A percentile compares a stretch with the other conserved stretches of the same genome.
Evolutionary conservation across 2,888 invertebrate genomes (phyloP).

Genomic region (Scaptomyza tumidula): DNA sequence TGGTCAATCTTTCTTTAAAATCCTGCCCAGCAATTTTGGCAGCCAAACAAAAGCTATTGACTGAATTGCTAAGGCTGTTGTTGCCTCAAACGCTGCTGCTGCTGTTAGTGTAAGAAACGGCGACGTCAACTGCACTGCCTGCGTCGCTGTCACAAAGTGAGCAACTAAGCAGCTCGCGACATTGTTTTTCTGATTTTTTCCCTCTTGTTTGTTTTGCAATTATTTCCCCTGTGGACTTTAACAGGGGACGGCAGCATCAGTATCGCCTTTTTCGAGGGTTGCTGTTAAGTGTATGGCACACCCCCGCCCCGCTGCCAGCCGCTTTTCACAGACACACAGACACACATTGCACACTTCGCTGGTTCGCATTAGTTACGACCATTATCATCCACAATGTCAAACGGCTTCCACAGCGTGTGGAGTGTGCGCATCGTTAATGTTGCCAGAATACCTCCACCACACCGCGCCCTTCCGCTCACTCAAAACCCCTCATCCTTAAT

Average conservation of each 20-base stretch:
- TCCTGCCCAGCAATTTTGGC: slow-evolving; percentile 51
- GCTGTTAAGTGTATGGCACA: slow-evolving; percentile 44
- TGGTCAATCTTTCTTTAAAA: slow-evolving; percentile 9
- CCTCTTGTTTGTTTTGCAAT: slow-evolving; percentile 67
- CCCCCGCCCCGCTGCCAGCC: background rate
- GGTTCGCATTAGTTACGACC: slow-evolving; percentile 51
- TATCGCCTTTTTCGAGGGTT: slow-evolving; percentile 39
- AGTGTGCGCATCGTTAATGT: slow-evolving; percentile 63
- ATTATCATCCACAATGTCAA: slow-evolving; percentile 67
- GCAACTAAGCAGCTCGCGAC: slow-evolving; percentile 45
- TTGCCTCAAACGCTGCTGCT: slow-evolving; percentile 18
- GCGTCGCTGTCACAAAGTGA: slow-evolving; percentile 39
- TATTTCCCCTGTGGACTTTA: slow-evolving; percentile 63
- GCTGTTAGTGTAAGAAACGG: slow-evolving; percentile 26
- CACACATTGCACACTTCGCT: slow-evolving; percentile 54
- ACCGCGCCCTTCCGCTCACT: background rate
- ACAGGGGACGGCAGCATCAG: slow-evolving; percentile 13
- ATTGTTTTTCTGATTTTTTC: slow-evolving; percentile 54
- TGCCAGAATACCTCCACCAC: background rate
- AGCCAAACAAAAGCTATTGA: slow-evolving; percentile 62
- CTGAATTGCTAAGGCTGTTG: slow-evolving; percentile 27
- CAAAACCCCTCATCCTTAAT: background rate
- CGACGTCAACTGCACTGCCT: slow-evolving; percentile 37
- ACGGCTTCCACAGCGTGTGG: slow-evolving; percentile 59
- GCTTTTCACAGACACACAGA: background rate